Conservation (phyloP, 2,888 invertebrate species). For the Pseudoips prasinana region DNA sequence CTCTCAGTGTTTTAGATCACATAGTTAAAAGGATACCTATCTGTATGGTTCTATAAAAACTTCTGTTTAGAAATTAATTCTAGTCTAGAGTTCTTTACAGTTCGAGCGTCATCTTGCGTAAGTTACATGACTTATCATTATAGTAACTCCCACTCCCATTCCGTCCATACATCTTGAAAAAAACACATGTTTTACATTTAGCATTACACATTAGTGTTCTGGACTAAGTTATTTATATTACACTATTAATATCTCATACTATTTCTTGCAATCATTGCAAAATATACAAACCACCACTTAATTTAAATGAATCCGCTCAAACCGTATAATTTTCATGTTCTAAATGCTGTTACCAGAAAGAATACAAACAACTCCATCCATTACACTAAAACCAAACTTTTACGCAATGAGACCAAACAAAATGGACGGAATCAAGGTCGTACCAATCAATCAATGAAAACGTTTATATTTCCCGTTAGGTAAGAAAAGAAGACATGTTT, state of each 20-base stretch:
- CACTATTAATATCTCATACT: constrained; percentile 4
- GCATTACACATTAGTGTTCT: background rate
- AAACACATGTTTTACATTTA: background rate
- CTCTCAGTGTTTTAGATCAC: too few relatives aligned
- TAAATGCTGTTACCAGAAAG: constrained; percentile 9
- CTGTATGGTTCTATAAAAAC: too few relatives aligned
- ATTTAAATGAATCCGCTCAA: too few relatives aligned
- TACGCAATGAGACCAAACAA: constrained; percentile 24
- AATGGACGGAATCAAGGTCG: constrained; percentile 14
- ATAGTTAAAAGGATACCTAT: too few relatives aligned
- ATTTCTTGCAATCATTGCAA: constrained; percentile 3
- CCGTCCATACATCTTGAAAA: background rate
- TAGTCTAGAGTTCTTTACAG: too few relatives aligned
- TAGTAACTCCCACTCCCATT: background rate
- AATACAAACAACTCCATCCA: constrained; percentile 14
- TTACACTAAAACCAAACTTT: constrained; percentile 14
- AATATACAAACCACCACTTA: background rate
- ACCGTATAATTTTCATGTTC: constrained; percentile 4
- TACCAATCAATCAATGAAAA: constrained; percentile 11
- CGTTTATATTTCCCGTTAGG: constrained; percentile 6
- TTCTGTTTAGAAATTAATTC: too few relatives aligned
- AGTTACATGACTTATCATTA: background rate
- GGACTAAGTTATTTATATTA: background rate
- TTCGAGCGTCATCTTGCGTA: too few relatives aligned
- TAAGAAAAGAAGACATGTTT: background rate